Base-by-base conservation (phyloP, 2,113 vertebrate species). In the Tamias sibiricus region DNA sequence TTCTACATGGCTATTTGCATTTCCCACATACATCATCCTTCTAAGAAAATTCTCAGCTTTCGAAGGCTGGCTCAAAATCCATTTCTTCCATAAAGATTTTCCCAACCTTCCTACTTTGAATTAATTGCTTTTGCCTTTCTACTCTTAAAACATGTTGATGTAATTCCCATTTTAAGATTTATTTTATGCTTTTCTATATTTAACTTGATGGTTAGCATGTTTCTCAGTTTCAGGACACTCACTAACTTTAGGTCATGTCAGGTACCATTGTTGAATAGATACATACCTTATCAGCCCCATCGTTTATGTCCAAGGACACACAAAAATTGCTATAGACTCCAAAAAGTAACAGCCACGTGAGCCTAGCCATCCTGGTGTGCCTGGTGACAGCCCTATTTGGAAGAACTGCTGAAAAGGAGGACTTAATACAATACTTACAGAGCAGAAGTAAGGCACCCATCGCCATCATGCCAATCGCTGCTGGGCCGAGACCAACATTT, bases 401-500 rank as follows among this genome's bases (percentile, higher is more conserved):
- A 79, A 62, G 42, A 92, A 30, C 13, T 20, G 2, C 17, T 52
- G 49, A 40, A 49, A 54, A 79, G 22, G 35, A 35, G 35, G 40
- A 30, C 47, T 72, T 42, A 80, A 42, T 40, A 16, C 1, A 62
- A 22, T 88, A 98, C 98, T 97, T 83, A 98, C 97, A 16, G 42
- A 98, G 95, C n/a, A 98, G 84, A 8, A 98, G 42, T 40, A 98
- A 92, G 76, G 90, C 13, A 12, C 96, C 97, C 42, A 94, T 7
- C 1, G 52, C 8, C 0, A 97, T 98, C 97, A 98, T 87, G 92
- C 95, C 95, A 0, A 98, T 98, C 0, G 87, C 97, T 2, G 90
- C 83, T 0, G 95, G 87, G 44, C 98, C 97, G 0, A 98, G 96
- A 26, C 97, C 54, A 47, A 95, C 97, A 22, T 98, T 97, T 11